A percentile compares a stretch with the other conserved stretches of the same genome.
phyloP scores from a whole-genome alignment of 2,113 vertebrate species.

The Tragelaphus strepsiceros region DNA sequence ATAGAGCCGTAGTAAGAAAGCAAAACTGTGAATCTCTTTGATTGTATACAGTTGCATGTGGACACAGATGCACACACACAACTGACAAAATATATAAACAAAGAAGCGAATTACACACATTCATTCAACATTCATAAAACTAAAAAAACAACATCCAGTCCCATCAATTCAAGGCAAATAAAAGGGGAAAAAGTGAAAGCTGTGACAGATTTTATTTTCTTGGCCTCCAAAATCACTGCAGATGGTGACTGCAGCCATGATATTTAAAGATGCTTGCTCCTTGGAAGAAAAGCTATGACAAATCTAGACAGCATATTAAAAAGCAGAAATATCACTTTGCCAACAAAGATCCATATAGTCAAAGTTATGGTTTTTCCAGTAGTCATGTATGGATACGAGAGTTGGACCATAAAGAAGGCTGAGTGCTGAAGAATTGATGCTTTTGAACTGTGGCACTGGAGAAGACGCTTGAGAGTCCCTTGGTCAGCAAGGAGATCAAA shows the following conservation, averaged over 20 bases:
- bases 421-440: not conserved
- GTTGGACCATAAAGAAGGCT: not conserved
- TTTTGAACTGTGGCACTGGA: not conserved
- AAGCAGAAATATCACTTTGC: not conserved
- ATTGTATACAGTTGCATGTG: not conserved
- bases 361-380: not conserved
- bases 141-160: not conserved
- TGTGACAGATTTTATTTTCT: not conserved
- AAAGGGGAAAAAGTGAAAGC: not conserved
- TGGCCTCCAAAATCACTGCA: not conserved
- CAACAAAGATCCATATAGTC: not conserved
- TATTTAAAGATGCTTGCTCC: not conserved
- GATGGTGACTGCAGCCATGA: not conserved
- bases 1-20: not conserved
- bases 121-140: not conserved
- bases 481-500: not conserved
- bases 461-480: not conserved
- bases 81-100: not conserved
- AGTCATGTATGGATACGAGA: not conserved
- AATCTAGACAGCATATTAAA: not conserved
- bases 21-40: slow-evolving; percentile 18
- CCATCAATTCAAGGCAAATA: not conserved
- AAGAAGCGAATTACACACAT: not conserved
- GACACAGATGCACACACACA: fast-evolving
- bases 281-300: not conserved